Base-by-base conservation (phyloP, 2,113 vertebrate species). In the Aptenodytes forsteri region DNA sequence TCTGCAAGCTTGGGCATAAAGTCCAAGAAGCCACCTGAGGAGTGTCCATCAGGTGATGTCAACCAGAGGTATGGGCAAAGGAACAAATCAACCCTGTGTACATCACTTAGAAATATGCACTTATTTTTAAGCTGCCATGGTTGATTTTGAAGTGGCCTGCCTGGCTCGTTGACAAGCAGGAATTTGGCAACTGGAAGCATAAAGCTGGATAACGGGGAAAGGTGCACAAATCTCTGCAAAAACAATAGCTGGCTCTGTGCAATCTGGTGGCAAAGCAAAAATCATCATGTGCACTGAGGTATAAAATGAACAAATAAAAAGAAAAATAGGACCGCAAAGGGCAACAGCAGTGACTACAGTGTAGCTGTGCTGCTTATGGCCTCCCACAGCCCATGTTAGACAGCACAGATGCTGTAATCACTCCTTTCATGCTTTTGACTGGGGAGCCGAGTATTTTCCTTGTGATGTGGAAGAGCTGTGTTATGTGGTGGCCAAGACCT, bases 291-390 rank as follows among this genome's bases (percentile, higher is more conserved):
- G 61, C 34, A 64, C 58, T 9, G 67, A 94, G 55, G 84, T 83
- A 81, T 58, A 83, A 96, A 96, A 95, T 49, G 67, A 89, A 79
- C 29, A 83, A 83, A 89, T 71, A 56, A 78, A 77, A 84, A 62
- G 58, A 21, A 72, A 90, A 87, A 87, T 30, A 44, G 12, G 34
- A 75, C 79, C 0, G 3, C 82, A 87, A 94, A 91, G 72, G 58
- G 56, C 65, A 84, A 52, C 69, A 76, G 15, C 77, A 84, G 65
- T 76, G 69, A 87, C 64, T 93, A 34, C 44, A 49, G n/a, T n/a
- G 54, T 25, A 73, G 49, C 46, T 12, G 5, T 34, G 32, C 66
- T 76, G 64, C 49, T 92, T 12, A 21, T 10, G 46, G n/a, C 58
- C 73, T 78, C 76, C 58, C 64, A 83, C 42, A 59, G 58, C n/a